phyloP scores from a whole-genome alignment of 2,113 vertebrate genomes.

The Chloroceryle aenea region DNA sequence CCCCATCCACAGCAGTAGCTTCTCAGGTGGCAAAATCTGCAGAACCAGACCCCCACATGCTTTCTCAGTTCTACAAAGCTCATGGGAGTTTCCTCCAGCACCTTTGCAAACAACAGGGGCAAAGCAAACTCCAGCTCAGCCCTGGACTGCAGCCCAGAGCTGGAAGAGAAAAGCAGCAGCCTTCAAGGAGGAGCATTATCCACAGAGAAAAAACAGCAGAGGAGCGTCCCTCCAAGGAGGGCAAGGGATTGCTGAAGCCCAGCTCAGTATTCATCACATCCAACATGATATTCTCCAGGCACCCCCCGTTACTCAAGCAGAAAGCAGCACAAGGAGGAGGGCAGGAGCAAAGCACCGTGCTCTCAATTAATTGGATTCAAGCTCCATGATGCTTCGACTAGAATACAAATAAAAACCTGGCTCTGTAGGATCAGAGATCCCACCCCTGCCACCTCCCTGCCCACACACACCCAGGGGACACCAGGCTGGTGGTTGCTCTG shows the following conservation, averaged over 20 bases:
- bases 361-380: background rate
- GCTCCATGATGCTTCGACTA: fast-evolving
- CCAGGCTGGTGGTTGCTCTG: background rate
- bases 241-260: background rate
- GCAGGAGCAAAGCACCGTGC: background rate
- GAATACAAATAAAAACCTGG: background rate
- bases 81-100: background rate
- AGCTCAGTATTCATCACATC: background rate
- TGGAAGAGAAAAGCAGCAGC: background rate
- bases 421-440: background rate
- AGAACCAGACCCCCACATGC: background rate
- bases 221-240: background rate
- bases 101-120: background rate
- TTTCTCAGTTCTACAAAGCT: background rate
- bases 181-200: background rate
- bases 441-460: background rate
- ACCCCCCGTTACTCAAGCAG: background rate
- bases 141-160: background rate
- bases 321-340: background rate
- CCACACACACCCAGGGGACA: background rate
- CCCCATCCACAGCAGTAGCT: fast-evolving
- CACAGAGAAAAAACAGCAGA: background rate
- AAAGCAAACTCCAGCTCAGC: background rate
- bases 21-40: background rate
- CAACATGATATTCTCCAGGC: background rate